phyloP scores from a whole-genome alignment of 2,797 vertebrate genomes.

The Falco naumanni region DNA sequence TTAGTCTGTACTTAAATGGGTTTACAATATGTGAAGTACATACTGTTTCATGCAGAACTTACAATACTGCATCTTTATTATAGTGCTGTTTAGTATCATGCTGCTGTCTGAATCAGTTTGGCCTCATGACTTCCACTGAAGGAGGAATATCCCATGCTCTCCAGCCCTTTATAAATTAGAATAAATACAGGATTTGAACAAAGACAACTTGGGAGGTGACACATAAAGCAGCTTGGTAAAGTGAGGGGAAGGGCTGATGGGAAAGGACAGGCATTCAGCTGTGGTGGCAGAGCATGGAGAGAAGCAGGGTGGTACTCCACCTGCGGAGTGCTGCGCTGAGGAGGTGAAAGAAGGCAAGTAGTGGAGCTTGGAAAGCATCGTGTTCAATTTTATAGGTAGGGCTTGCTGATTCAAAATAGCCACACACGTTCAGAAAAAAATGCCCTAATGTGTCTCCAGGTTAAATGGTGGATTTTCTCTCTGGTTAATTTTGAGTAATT shows the following conservation, averaged over 20 bases:
- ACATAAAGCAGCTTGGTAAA: background rate
- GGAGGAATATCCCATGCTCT: background rate
- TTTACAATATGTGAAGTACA: background rate
- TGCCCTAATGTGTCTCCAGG: background rate
- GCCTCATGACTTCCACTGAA: background rate
- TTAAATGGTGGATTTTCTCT: background rate
- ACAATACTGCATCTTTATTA: accelerated
- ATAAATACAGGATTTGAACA: background rate
- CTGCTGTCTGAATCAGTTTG: background rate
- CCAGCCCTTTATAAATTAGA: background rate
- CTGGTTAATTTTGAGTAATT: background rate
- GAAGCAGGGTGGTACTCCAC: background rate
- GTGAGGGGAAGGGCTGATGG: background rate
- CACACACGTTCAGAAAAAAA: background rate
- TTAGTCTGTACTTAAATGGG: background rate
- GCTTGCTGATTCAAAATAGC: background rate
- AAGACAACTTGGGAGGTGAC: background rate
- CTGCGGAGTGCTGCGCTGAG: background rate
- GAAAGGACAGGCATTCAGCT: background rate
- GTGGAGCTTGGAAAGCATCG: background rate
- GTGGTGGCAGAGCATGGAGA: background rate
- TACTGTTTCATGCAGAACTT: background rate
- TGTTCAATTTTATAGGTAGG: background rate
- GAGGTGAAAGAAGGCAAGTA: background rate
- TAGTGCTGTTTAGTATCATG: background rate